A percentile compares a stretch with the other conserved stretches of the same genome.
Evolutionary conservation across 2,113 vertebrate genomes (phyloP).

Genomic region (Urocynchramus pylzowi): DNA sequence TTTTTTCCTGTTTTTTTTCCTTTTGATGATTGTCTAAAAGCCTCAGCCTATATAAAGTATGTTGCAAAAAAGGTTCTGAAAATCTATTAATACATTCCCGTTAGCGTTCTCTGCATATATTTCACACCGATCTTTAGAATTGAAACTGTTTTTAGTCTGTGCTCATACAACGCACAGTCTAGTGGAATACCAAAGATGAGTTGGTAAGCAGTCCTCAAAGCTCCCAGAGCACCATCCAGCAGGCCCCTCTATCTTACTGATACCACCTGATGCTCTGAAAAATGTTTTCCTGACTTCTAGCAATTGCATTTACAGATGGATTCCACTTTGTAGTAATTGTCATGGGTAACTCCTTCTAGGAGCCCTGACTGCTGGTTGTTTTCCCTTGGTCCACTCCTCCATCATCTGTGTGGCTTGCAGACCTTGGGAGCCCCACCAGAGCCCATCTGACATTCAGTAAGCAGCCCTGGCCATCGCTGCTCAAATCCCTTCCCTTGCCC

Average conservation of each 20-base stretch:
- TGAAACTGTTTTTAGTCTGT: not conserved
- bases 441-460: not conserved
- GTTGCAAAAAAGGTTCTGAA: not conserved
- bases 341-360: not conserved
- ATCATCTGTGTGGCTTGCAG: not conserved
- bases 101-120: not conserved
- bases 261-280: not conserved
- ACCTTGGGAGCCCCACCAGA: not conserved
- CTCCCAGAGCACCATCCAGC: not conserved
- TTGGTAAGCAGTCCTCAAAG: not conserved
- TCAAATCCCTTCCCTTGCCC: not conserved
- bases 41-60: not conserved
- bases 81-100: not conserved
- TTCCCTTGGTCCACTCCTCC: not conserved
- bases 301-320: not conserved
- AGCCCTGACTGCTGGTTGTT: not conserved
- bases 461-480: not conserved
- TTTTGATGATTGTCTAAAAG: not conserved
- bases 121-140: not conserved
- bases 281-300: not conserved
- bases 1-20: not conserved
- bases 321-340: not conserved
- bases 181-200: not conserved
- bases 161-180: not conserved
- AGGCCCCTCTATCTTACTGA: not conserved